Percentiles rank a stretch among this genome's conserved stretches.
Conservation (phyloP, 2,113 vertebrate species). For the Lepus americanus region DNA sequence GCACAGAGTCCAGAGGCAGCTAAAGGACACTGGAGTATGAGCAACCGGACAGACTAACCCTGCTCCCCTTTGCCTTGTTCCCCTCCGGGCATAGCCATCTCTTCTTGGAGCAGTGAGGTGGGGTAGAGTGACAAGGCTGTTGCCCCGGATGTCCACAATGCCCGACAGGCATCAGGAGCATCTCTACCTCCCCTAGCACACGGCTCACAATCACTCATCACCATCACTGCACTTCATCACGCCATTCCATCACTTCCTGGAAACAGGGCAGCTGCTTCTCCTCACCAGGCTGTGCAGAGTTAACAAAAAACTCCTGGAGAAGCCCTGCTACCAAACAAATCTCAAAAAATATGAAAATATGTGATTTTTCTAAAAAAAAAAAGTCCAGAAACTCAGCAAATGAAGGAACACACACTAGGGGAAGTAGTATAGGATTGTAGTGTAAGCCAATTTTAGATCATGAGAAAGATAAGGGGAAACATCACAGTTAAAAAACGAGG, state of each 20-base stretch:
- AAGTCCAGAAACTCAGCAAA: background rate
- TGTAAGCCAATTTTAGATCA: background rate
- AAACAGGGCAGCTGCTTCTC: background rate
- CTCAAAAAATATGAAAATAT: background rate
- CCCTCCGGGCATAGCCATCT: background rate
- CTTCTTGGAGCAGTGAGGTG: background rate
- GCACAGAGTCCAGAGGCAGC: background rate
- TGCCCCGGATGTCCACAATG: background rate
- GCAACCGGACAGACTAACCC: background rate
- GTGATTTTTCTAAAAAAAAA: background rate
- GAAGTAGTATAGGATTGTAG: background rate
- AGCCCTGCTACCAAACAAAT: background rate
- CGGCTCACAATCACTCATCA: background rate
- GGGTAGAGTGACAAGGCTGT: background rate
- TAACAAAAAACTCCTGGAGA: slow-evolving; percentile 8
- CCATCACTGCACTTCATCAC: no score
- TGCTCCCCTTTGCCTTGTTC: no score
- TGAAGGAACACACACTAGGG: background rate
- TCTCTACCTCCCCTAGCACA: background rate
- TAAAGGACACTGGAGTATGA: background rate
- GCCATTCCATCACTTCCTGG: background rate
- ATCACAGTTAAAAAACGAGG: no score
- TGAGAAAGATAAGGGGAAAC: background rate
- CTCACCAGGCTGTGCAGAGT: background rate
- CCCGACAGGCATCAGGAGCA: background rate